Evolutionary conservation across 2,113 vertebrate species (phyloP), one percentile per base, ranked within the genome.

Genomic region (Sitta europaea): DNA sequence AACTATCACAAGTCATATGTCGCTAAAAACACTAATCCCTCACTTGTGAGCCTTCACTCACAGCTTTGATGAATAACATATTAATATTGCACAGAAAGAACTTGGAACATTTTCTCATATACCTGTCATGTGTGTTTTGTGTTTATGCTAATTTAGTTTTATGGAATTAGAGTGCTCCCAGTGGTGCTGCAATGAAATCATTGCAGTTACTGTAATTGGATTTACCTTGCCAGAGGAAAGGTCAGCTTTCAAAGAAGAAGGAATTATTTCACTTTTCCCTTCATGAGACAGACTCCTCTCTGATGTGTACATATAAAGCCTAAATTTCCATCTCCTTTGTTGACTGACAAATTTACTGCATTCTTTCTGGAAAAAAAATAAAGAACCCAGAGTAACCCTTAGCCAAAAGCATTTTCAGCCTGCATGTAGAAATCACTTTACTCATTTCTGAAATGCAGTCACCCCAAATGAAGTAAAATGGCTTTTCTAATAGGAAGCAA

Each of bases 71-170:
- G 78, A 86, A 70, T 83, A 79, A 43, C 55, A 38, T 36, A 70
- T 67, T 79, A 74, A 51, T 96, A 70, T n/a, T 59, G 62, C 90
- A 70, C 36, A 61, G 67, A 57, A 91, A 86, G 24, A 85, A 66
- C 51, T 54, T 38, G 24, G 62, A 86, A 82, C 50, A 19, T 51
- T 79, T 92, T 82, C 72, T 36, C 24, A 21, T 50, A 70, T 14
- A 91, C 43, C 36, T 68, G 38, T 75, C 70, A 68, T 42, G 70
- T 74, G 40, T 51, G 58, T 55, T 95, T 89, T 92, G 71, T 96
- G 61, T 78, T 92, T 86, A 92, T 91, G 92, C 67, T 95, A 94
- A 88, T 95, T 77, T 86, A 33, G 43, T 91, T 95, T 91, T 73
- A 88, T 66, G 90, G 74, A 70, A 90, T 76, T 86, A 79, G 78